A percentile compares a stretch with the other conserved stretches of the same genome.
Evolutionary conservation across 2,888 invertebrate genomes (phyloP).

Genomic region (Tortricodes alternella): DNA sequence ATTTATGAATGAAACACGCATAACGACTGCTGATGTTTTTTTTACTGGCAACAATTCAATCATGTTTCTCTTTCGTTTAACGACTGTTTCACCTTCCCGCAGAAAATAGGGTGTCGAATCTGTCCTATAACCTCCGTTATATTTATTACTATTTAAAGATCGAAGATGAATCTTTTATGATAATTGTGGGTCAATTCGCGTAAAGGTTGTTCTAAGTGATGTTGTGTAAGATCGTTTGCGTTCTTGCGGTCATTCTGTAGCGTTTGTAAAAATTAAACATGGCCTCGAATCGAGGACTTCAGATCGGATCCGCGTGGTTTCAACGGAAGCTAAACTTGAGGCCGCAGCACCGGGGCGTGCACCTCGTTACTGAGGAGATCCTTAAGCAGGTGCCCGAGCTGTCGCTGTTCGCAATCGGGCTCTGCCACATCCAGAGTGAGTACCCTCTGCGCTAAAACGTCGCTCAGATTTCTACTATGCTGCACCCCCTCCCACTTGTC

Average conservation of each 20-base stretch:
- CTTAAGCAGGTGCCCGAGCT: conserved; percentile 96
- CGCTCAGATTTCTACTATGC: conserved; percentile 66
- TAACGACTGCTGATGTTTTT: conserved; percentile 46
- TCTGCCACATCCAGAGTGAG: conserved; percentile 98
- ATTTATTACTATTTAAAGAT: conserved; percentile 80
- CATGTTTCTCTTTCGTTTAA: conserved; percentile 75
- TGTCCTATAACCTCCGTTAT: conserved; percentile 81
- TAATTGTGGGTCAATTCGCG: conserved; percentile 85
- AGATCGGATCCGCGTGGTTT: conserved; percentile 98
- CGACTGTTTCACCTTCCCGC: conserved; percentile 81
- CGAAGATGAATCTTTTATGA: conserved; percentile 86
- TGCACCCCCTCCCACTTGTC: conserved; percentile 65
- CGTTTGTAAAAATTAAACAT: conserved; percentile 85
- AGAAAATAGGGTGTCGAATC: conserved; percentile 84
- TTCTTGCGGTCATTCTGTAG: conserved; percentile 80
- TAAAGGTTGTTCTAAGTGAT: conserved; percentile 81
- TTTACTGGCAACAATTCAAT: conserved; percentile 64
- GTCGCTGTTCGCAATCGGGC: conserved; percentile 96
- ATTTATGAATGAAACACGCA: conserved; percentile 51
- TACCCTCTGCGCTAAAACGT: conserved; percentile 55
- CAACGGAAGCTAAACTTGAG: conserved; percentile 98
- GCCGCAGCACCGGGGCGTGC: conserved; percentile 98
- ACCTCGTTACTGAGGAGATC: conserved; percentile 98
- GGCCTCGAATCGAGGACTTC: conserved; percentile 95
- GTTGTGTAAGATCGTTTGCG: conserved; percentile 81